Evolutionary conservation across 2,113 vertebrate species (phyloP).

Genomic region (Varanus komodoensis): DNA sequence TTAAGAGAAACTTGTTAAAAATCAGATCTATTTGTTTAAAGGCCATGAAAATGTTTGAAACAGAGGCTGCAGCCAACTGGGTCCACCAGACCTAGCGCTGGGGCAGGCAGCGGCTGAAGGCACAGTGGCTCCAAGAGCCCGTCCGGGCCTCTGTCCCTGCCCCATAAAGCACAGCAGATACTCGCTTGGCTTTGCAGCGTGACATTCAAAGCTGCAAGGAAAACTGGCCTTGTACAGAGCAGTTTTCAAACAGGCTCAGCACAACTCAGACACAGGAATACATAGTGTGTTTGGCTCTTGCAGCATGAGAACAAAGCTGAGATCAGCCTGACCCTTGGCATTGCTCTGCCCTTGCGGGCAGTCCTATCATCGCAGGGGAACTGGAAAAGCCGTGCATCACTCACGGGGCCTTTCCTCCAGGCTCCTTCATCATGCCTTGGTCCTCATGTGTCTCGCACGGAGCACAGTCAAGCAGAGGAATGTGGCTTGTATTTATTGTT

Average conservation of each 20-base stretch:
- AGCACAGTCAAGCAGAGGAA: not conserved
- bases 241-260: not conserved
- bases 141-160: too few relatives aligned
- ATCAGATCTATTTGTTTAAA: not conserved
- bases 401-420: not conserved
- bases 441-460: not conserved
- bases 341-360: not conserved
- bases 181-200: too few relatives aligned
- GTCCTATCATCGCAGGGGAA: not conserved
- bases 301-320: not conserved
- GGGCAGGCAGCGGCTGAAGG: too few relatives aligned
- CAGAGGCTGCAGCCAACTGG: too few relatives aligned
- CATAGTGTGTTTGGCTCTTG: not conserved
- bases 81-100: too few relatives aligned
- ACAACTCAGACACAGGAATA: not conserved
- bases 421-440: not conserved
- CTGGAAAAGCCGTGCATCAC: not conserved
- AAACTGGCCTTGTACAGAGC: not conserved
- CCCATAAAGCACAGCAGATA: not conserved
- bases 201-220: not conserved
- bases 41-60: not conserved
- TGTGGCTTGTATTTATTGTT: not conserved
- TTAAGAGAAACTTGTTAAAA: not conserved
- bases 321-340: not conserved
- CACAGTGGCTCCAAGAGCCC: too few relatives aligned